phyloP scores from a whole-genome alignment of 2,113 vertebrate genomes.

The Cyanoramphus novaezelandiae region DNA sequence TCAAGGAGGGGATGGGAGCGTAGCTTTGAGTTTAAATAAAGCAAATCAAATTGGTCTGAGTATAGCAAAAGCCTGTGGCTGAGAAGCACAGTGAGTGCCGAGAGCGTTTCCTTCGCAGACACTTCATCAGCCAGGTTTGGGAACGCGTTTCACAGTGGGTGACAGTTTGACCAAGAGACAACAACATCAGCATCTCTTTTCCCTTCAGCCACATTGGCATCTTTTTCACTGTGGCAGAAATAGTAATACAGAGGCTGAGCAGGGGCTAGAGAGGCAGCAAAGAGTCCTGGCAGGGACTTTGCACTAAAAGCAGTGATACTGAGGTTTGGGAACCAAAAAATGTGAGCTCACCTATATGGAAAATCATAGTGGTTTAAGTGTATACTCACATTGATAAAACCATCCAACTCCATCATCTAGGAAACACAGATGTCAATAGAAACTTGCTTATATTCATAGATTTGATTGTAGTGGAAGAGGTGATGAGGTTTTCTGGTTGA shows the following conservation, averaged over 20 bases:
- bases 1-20: neutral
- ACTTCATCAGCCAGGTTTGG: neutral
- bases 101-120: neutral
- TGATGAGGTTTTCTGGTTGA: neutral
- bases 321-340: neutral
- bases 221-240: neutral
- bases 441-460: neutral
- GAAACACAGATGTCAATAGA: neutral
- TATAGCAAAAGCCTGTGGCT: neutral
- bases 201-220: neutral
- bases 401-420: neutral
- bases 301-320: neutral
- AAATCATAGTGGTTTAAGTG: neutral
- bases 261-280: neutral
- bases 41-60: neutral
- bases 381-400: rapidly evolving
- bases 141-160: neutral
- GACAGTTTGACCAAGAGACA: neutral
- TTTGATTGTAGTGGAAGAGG: neutral
- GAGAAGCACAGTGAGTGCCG: neutral
- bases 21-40: neutral
- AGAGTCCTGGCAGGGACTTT: neutral
- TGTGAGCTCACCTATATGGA: neutral
- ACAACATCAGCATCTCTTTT: neutral
- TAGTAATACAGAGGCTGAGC: neutral